These are phyloP conservation scores for Pocillopora damicornis DNA, from an alignment of 64 coral and sea anemone species.

Conservation along the genomic window DNA sequence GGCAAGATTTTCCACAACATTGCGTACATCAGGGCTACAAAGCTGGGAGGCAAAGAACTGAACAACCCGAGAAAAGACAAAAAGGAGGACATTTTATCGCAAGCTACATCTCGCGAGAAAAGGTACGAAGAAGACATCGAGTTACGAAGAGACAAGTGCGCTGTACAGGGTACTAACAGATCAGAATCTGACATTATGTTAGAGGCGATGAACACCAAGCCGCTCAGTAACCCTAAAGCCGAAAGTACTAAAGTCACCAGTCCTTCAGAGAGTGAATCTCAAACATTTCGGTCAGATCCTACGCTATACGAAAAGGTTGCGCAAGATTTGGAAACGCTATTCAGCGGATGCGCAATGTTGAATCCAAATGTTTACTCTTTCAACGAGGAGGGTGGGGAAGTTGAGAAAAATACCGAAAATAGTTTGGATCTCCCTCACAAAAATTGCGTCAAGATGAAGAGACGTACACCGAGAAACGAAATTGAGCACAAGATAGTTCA, in stretches of 20 bases:
- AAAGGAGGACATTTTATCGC: background rate
- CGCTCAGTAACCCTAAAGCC: background rate
- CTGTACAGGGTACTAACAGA: background rate
- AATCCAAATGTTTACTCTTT: background rate
- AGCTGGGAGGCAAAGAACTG: background rate
- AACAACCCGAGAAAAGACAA: background rate
- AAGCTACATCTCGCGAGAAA: background rate
- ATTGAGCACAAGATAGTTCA: slow-evolving; percentile 8
- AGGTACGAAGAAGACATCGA: background rate
- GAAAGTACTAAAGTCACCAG: too few relatives aligned
- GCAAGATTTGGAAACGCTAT: background rate
- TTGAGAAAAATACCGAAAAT: background rate
- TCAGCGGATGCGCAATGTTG: background rate
- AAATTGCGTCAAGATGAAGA: background rate
- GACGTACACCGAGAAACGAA: background rate
- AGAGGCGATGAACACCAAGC: too few relatives aligned
- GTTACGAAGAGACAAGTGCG: background rate
- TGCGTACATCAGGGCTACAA: background rate
- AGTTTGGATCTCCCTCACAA: background rate
- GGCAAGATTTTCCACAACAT: slow-evolving; percentile 15
- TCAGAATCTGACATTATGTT: background rate
- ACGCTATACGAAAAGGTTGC: background rate
- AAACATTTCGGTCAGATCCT: background rate
- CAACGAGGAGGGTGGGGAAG: background rate
- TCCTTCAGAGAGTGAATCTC: background rate